Percentiles rank a stretch among this genome's conserved stretches.
Conservation (phyloP, 2,888 invertebrate genomes). For the Sesamia inferens region DNA sequence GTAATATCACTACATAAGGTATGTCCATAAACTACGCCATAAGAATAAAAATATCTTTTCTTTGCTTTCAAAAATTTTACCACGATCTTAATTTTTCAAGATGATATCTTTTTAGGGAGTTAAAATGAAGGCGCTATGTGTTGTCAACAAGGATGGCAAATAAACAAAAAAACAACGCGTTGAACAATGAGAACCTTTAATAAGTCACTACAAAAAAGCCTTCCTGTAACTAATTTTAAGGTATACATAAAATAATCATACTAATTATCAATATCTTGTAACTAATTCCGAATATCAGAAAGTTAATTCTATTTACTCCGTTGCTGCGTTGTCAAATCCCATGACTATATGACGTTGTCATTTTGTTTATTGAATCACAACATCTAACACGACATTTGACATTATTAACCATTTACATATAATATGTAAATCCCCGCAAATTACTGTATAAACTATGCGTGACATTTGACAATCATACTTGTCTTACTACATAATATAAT, state of each 20-base stretch:
- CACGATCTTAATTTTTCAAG: neutral
- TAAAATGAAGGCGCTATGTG: neutral
- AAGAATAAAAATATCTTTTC: neutral
- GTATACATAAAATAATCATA: neutral
- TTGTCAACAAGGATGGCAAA: neutral
- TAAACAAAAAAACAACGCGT: neutral
- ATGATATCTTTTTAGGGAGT: neutral
- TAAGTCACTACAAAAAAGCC: neutral
- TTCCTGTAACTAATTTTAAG: neutral
- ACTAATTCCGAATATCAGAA: neutral
- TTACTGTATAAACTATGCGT: neutral
- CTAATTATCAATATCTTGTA: neutral
- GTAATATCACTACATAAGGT: conserved; percentile 47
- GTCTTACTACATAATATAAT: neutral
- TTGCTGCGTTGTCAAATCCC: conserved; percentile 5
- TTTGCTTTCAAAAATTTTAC: neutral
- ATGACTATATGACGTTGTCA: conserved; percentile 3
- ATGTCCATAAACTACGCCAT: conserved; percentile 56
- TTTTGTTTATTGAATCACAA: conserved; percentile 10
- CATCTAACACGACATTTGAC: conserved; percentile 17
- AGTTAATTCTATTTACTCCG: neutral
- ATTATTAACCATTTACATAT: neutral
- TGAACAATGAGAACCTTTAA: neutral
- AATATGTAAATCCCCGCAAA: conserved; percentile 23
- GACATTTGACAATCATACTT: neutral